These are phyloP conservation scores for Petrolisthes manimaculis DNA, from an alignment of 2,888 invertebrate genomes.

Conservation along the genomic window DNA sequence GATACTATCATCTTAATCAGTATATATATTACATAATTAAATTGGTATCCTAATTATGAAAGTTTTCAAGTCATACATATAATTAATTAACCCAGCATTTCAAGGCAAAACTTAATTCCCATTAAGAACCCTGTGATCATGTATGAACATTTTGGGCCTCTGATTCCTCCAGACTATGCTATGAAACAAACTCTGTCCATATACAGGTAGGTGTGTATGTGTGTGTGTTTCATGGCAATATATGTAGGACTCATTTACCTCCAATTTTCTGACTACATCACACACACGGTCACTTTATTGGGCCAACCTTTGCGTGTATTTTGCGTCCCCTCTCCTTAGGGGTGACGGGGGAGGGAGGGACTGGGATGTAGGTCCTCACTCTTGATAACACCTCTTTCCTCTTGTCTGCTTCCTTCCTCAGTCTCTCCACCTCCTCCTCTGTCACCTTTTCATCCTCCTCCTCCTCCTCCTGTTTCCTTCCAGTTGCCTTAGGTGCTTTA, in stretches of 20 bases:
- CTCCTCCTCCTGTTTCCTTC: background rate
- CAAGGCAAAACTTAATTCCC: background rate
- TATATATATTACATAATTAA: too few relatives aligned
- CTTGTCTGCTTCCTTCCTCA: slow-evolving; percentile 9
- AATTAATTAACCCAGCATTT: too few relatives aligned
- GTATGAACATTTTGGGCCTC: too few relatives aligned
- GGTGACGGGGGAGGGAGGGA: slow-evolving; percentile 20
- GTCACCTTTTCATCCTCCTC: background rate
- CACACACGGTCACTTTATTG: background rate
- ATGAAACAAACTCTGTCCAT: too few relatives aligned
- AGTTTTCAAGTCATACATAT: too few relatives aligned
- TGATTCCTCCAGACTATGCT: too few relatives aligned
- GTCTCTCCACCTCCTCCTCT: background rate
- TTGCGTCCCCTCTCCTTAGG: slow-evolving; percentile 9
- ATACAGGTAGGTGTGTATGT: too few relatives aligned
- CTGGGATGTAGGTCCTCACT: slow-evolving; percentile 13
- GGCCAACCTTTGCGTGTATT: slow-evolving; percentile 14
- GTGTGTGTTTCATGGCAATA: too few relatives aligned
- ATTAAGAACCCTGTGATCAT: too few relatives aligned
- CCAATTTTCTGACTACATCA: background rate
- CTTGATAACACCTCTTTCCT: background rate
- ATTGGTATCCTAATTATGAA: too few relatives aligned
- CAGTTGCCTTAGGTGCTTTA: background rate
- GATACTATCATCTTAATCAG: too few relatives aligned
- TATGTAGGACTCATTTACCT: background rate